Conservation (phyloP, 2,888 invertebrate species). For the Laspeyria flexula region DNA sequence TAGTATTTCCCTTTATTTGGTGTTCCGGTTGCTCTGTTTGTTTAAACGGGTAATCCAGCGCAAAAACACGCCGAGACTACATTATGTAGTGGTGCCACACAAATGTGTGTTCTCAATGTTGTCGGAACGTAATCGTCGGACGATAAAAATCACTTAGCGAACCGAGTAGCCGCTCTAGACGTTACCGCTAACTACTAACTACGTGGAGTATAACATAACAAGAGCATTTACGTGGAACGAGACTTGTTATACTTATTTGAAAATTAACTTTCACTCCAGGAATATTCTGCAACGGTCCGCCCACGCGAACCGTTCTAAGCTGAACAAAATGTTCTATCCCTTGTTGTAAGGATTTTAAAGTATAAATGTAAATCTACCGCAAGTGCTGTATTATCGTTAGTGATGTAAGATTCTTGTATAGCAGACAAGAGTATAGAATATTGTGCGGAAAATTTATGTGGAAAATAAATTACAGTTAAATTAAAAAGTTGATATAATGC, state of each 20-base stretch:
- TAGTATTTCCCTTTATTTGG: conserved; percentile 82
- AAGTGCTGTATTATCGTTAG: conserved; percentile 16
- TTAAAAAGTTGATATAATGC: conserved; percentile 29
- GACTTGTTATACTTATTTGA: conserved; percentile 57
- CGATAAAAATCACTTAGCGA: conserved; percentile 81
- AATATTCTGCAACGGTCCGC: conserved; percentile 43
- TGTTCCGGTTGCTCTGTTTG: conserved; percentile 77
- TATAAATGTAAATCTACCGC: conserved; percentile 9
- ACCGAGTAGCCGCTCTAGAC: conserved; percentile 64
- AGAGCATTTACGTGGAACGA: conserved; percentile 54
- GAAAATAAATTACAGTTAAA: conserved; percentile 10
- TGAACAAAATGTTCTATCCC: conserved; percentile 31
- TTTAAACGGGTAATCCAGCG: conserved; percentile 81
- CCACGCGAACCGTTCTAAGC: conserved; percentile 29
- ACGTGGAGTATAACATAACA: conserved; percentile 55
- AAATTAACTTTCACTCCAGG: conserved; percentile 54
- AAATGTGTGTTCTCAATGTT: conserved; percentile 74
- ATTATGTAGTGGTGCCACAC: conserved; percentile 69
- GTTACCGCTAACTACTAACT: conserved; percentile 65
- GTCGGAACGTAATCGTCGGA: conserved; percentile 71
- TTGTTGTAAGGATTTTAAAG: conserved; percentile 19
- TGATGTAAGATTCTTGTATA: conserved; percentile 21
- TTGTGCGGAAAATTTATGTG: not conserved
- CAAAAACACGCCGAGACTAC: conserved; percentile 71
- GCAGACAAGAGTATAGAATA: conserved; percentile 7